Conservation (phyloP, 2,888 invertebrate genomes). For the Caenorhabditis afra region DNA sequence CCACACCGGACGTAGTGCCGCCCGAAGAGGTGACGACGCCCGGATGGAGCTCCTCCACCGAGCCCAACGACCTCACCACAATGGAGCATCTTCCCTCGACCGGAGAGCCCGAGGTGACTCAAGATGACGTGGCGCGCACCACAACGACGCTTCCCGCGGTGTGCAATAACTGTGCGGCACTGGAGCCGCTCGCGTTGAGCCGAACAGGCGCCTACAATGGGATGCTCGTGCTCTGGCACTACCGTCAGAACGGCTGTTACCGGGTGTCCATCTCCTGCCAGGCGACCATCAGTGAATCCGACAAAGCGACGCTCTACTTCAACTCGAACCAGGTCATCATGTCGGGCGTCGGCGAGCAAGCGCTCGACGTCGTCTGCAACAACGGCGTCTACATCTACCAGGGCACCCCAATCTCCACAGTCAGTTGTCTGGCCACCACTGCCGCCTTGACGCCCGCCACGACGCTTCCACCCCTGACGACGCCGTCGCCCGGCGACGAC, state of each 20-base stretch:
- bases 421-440: conserved; percentile 43
- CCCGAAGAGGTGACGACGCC: conserved; percentile 48
- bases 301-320: conserved; percentile 36
- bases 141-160: conserved; percentile 25
- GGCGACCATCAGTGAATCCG: conserved; percentile 42
- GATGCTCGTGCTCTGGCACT: conserved; percentile 56
- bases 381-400: conserved; percentile 47
- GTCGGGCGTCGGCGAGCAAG: conserved; percentile 39
- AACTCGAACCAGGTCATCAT: conserved; percentile 33
- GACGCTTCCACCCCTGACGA: conserved; percentile 30
- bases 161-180: conserved; percentile 34
- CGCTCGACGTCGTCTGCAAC: conserved; percentile 39
- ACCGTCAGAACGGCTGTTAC: conserved; percentile 45
- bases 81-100: conserved; percentile 35
- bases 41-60: conserved; percentile 3
- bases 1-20: conserved; percentile 39
- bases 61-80: conserved; percentile 18
- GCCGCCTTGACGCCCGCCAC: conserved; percentile 25
- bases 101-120: neutral
- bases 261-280: conserved; percentile 53
- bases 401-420: conserved; percentile 28
- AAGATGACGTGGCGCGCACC: conserved; percentile 10
- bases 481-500: conserved; percentile 39
- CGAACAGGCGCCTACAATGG: conserved; percentile 39
- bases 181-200: conserved; percentile 31